phyloP scores from a whole-genome alignment of 1,140 invertebrate species.

The Bombyx mandarina region DNA sequence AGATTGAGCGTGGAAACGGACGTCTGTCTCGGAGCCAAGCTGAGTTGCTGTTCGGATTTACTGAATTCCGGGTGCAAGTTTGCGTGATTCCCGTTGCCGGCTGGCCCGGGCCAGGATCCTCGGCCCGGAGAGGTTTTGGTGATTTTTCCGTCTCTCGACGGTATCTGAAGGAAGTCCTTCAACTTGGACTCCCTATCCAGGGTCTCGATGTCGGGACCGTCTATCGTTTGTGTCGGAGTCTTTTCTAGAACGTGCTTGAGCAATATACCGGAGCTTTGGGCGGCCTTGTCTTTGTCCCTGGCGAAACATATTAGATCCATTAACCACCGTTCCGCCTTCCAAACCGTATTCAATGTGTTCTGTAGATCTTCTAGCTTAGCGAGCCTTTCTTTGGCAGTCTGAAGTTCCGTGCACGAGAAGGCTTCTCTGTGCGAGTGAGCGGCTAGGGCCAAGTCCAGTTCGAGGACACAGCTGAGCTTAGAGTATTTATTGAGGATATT shows the following conservation, averaged over 20 bases:
- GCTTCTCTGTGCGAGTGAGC: slow-evolving; percentile 94
- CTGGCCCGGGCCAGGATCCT: slow-evolving; percentile 87
- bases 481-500: slow-evolving; percentile 91
- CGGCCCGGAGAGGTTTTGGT: slow-evolving; percentile 82
- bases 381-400: slow-evolving; percentile 87
- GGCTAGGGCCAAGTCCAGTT: slow-evolving; percentile 92
- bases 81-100: slow-evolving; percentile 69
- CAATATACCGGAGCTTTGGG: slow-evolving; percentile 54
- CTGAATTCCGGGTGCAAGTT: slow-evolving; percentile 81
- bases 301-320: slow-evolving; percentile 95
- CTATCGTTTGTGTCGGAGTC: slow-evolving; percentile 36
- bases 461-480: slow-evolving; percentile 90
- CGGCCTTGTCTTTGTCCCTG: slow-evolving; percentile 79
- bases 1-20: slow-evolving; percentile 64
- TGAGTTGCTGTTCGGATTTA: slow-evolving; percentile 86
- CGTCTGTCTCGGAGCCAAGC: slow-evolving; percentile 63
- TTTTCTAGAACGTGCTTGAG: slow-evolving; percentile 66
- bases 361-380: slow-evolving; percentile 87
- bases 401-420: slow-evolving; percentile 90
- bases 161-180: slow-evolving; percentile 77
- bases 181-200: slow-evolving; percentile 43
- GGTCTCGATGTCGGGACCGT: slow-evolving; percentile 22
- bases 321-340: slow-evolving; percentile 95
- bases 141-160: slow-evolving; percentile 79
- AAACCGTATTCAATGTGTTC: slow-evolving; percentile 84